Evolutionary conservation across 2,113 vertebrate species (phyloP), one percentile per base, ranked within the genome.

Genomic region (Agelaius tricolor): DNA sequence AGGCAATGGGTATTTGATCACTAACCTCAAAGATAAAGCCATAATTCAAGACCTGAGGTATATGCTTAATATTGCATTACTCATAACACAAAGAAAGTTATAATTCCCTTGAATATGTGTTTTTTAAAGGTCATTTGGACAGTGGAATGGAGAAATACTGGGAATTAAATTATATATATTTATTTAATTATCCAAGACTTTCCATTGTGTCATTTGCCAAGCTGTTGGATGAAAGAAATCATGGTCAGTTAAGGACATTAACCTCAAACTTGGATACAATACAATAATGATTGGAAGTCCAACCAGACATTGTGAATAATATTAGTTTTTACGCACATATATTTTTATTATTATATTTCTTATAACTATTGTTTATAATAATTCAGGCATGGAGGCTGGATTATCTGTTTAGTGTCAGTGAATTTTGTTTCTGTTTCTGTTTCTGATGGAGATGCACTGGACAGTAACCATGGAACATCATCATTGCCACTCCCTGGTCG

Each of bases 1-100:
- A 93, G 58, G 46, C 52, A 83, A 94, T 95, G 72, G 95, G 88
- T 96, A 95, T 94, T 97, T 97, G 87, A 94, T 97, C 81, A 84
- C 37, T 57, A 72, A 69, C 80, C 91, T 92, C 94, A 95, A 90
- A 93, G 89, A 58, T 71, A 74, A 47, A 87, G 68, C 47, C 87
- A 47, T 47, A 87, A 69, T 39, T 78, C 57, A 79, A 71, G 72
- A 75, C 26, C 7, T 71, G 58, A 94, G 89, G 74, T 93, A 76
- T 65, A 69, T 87, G 63, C 49, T 96, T 96, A 78, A 73, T 92
- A 72, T 55, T 90, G 44, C 58, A 84, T 94, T 81, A 76, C 75
- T 88, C 65, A 31, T 46, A 85, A 31, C 71, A 89, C 26, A 49
- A 89, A 77, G 59, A 61, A 89, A 61, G 55, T 35, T 21, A 43